Conservation (phyloP, 2,797 vertebrate genomes). For the Rhinogobio ventralis region DNA sequence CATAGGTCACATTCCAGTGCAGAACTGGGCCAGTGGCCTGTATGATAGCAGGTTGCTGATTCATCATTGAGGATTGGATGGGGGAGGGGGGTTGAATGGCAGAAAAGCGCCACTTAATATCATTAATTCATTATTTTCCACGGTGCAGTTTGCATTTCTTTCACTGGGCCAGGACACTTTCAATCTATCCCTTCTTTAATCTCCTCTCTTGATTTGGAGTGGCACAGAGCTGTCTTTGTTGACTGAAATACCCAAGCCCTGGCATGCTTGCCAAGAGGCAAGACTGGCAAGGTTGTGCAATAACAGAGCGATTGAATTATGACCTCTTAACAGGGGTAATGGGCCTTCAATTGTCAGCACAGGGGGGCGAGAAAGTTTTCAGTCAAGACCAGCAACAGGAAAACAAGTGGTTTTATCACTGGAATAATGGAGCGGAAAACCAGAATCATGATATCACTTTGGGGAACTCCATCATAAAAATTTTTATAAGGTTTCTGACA, state of each 20-base stretch:
- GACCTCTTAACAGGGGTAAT: slow-evolving; percentile 47
- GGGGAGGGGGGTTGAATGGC: slow-evolving; percentile 65
- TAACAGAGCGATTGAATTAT: slow-evolving; percentile 41
- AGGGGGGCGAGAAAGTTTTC: slow-evolving; percentile 15
- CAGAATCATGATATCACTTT: neutral
- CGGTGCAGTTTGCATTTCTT: slow-evolving; percentile 57
- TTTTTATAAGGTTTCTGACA: neutral
- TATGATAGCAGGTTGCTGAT: slow-evolving; percentile 81
- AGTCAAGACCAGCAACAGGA: slow-evolving; percentile 44
- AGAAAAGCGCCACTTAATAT: slow-evolving; percentile 75
- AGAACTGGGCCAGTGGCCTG: slow-evolving; percentile 78
- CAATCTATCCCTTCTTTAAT: slow-evolving; percentile 45
- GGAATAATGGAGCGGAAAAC: slow-evolving; percentile 2
- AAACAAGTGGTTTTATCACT: neutral
- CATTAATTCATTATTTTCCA: slow-evolving; percentile 61
- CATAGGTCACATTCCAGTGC: slow-evolving; percentile 82
- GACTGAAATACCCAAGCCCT: slow-evolving; percentile 42
- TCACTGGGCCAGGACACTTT: slow-evolving; percentile 46
- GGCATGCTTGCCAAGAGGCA: slow-evolving; percentile 44
- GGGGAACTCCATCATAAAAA: neutral
- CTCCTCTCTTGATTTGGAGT: slow-evolving; percentile 39
- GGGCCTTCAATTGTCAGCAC: slow-evolving; percentile 26
- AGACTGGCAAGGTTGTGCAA: slow-evolving; percentile 44
- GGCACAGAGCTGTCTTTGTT: slow-evolving; percentile 55
- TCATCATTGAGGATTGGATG: slow-evolving; percentile 76